Conservation (phyloP, 2,888 invertebrate species). For the Drosophila aldrichi region DNA sequence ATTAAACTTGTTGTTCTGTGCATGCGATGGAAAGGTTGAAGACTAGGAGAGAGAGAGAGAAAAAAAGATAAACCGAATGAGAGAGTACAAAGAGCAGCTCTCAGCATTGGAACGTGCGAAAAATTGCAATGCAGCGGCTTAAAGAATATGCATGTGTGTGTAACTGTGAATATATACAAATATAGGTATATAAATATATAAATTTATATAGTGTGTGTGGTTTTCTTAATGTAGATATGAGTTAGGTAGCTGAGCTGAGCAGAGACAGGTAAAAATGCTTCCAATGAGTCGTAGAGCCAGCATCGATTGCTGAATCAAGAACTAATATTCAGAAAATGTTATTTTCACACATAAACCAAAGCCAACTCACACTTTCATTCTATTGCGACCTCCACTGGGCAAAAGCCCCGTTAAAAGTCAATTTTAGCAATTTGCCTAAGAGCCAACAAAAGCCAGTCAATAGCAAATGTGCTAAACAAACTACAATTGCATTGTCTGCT, state of each 20-base stretch:
- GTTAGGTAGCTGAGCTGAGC: slow-evolving; percentile 33
- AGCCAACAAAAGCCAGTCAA: slow-evolving; percentile 23
- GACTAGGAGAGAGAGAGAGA: slow-evolving; percentile 9
- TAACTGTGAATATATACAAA: neutral
- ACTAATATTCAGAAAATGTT: slow-evolving; percentile 19
- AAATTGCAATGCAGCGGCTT: slow-evolving; percentile 63
- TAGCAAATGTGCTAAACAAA: slow-evolving; percentile 20
- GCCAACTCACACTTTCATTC: slow-evolving; percentile 22
- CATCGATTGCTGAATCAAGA: slow-evolving; percentile 13
- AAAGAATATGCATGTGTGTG: neutral
- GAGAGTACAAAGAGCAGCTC: slow-evolving; percentile 10
- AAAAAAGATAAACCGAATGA: neutral
- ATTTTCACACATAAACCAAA: slow-evolving; percentile 21
- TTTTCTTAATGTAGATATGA: neutral
- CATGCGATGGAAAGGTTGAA: slow-evolving; percentile 33
- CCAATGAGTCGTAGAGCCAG: slow-evolving; percentile 11
- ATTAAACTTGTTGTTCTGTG: neutral
- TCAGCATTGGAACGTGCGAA: slow-evolving; percentile 62
- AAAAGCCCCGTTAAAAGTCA: slow-evolving; percentile 18
- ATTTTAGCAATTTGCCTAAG: slow-evolving; percentile 35
- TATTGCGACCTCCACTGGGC: neutral
- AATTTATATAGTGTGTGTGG: neutral
- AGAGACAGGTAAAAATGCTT: slow-evolving; percentile 36
- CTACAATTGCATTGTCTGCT: slow-evolving; percentile 31
- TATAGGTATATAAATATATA: neutral